Evolutionary conservation across 2,888 invertebrate species (phyloP), one percentile per base, ranked within the genome.

Genomic region (Luperina testacea): DNA sequence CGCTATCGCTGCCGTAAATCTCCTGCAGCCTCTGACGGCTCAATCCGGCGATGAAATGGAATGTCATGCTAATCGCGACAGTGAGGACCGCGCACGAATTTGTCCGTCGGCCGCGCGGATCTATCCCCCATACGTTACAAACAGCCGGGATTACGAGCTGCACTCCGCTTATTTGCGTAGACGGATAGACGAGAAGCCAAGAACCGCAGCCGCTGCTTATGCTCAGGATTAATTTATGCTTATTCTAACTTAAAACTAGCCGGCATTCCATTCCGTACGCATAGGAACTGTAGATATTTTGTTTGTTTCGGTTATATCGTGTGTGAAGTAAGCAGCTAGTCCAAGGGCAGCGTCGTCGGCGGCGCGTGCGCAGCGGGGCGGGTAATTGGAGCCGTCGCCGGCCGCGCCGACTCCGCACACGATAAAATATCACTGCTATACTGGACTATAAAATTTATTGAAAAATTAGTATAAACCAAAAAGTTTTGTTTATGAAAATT

Each of bases 1-100:
- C 92, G 92, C 93, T 95, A 95, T 96, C 95, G 93, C 92, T 90
- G 94, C 93, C 89, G 94, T 96, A 95, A 96, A 96, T 96, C 96
- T 96, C 90, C 84, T 89, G 89, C 90, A 90, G 91, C 91, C 92
- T 92, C 92, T 93, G 96, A 96, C 95, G 94, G 93, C 95, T 96
- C 96, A 96, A 96, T 96, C 95, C 95, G 92, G 92, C 91, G 92
- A 92, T 93, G 92, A 92, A 92, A 90, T 90, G 93, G 93, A 94
- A 94, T 95, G 93, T 93, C 92, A 93, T 90, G 87, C 87, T 91
- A 90, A 90, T 85, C 91, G 85, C 88, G 78, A 89, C 86, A 89
- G 88, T 87, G 87, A 82, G 68, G 81, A 68, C 71, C 75, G 48
- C 69, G 73, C 82, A 91, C 90, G 91, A 94, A 94, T 93, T 93